phyloP scores from a whole-genome alignment of 2,113 vertebrate species.

The Neolamprologus sp. region DNA sequence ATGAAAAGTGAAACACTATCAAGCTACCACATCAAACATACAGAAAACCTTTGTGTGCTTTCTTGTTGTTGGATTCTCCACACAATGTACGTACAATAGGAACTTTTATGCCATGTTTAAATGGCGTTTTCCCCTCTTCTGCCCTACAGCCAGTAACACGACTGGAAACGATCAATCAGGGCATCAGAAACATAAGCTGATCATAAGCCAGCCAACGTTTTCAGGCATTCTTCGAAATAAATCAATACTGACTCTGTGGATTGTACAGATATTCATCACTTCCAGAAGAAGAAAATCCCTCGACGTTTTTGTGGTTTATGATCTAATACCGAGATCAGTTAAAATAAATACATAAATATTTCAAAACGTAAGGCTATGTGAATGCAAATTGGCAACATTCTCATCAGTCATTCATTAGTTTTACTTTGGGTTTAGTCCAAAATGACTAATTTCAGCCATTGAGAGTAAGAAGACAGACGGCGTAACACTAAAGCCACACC shows the following conservation, averaged over 20 bases:
- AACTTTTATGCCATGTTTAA: not conserved
- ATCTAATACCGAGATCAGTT: not conserved
- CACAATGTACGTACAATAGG: accelerated
- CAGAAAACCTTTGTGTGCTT: not conserved
- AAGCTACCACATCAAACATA: not conserved
- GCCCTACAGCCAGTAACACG: not conserved
- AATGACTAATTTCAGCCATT: not conserved
- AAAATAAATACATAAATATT: not conserved
- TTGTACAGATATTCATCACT: not conserved
- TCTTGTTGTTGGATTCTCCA: not conserved
- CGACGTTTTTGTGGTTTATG: accelerated
- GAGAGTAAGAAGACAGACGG: not conserved
- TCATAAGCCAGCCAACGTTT: not conserved
- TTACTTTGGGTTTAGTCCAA: not conserved
- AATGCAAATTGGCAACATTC: not conserved
- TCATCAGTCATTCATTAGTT: not conserved
- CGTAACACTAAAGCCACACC: not conserved
- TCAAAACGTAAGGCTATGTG: not conserved
- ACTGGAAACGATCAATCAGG: not conserved
- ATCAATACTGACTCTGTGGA: not conserved
- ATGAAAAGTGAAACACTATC: not conserved
- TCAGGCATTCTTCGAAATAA: not conserved
- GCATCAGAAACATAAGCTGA: not conserved
- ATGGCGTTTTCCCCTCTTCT: not conserved
- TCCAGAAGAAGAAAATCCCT: not conserved